Evolutionary conservation across 2,888 invertebrate genomes (phyloP).

Genomic region (Epinotia brunnichana): DNA sequence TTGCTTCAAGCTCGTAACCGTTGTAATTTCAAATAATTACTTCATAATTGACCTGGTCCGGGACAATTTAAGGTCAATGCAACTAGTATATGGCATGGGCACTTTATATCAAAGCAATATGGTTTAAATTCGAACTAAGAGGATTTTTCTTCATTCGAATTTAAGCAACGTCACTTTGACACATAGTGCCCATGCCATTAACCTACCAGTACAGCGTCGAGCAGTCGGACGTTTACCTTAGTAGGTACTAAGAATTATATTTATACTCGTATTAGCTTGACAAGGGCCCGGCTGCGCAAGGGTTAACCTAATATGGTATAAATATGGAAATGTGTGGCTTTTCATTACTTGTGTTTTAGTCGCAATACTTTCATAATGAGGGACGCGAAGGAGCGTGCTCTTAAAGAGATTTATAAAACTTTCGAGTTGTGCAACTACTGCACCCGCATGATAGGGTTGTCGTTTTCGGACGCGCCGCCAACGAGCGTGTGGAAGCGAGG

Average conservation of each 20-base stretch:
- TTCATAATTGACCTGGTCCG: not conserved
- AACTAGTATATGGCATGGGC: no score
- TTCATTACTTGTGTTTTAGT: slow-evolving; percentile 8
- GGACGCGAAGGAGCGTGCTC: slow-evolving; percentile 45
- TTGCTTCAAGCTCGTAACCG: not conserved
- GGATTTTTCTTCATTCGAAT: no score
- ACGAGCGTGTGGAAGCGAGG: slow-evolving; percentile 51
- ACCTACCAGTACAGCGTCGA: no score
- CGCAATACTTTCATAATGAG: not conserved
- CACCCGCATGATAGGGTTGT: slow-evolving; percentile 60
- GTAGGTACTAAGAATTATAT: no score
- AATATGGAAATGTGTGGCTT: not conserved
- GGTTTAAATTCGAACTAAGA: no score
- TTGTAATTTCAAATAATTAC: slow-evolving; percentile 3
- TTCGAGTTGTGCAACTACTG: slow-evolving; percentile 62
- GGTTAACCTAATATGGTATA: slow-evolving; percentile 20
- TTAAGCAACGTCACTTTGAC: no score
- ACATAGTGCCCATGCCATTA: no score
- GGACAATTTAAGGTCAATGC: not conserved
- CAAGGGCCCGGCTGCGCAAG: slow-evolving; percentile 18
- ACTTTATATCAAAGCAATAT: no score
- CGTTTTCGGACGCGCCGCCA: slow-evolving; percentile 60
- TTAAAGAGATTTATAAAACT: slow-evolving; percentile 61
- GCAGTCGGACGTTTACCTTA: no score
- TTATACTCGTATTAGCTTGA: no score